These are phyloP conservation scores for Halcyon smyrnensis DNA, from an alignment of 2,797 vertebrate genomes.

Conservation along the genomic window DNA sequence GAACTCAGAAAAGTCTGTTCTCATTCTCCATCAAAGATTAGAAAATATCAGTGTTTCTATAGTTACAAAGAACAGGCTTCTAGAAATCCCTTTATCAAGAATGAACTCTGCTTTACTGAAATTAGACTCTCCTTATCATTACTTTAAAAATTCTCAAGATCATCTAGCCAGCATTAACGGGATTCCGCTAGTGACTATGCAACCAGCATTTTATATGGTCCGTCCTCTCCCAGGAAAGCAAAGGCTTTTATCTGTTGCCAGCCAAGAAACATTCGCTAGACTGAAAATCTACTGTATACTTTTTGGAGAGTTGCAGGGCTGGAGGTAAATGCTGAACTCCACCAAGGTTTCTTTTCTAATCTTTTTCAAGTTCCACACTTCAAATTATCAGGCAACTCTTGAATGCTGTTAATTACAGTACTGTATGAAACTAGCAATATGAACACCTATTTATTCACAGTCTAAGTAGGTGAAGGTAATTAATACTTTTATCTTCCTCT, in stretches of 20 bases:
- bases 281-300: neutral
- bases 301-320: neutral
- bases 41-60: slow-evolving; percentile 65
- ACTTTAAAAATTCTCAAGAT: slow-evolving; percentile 50
- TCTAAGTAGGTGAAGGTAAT: slow-evolving; percentile 1
- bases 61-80: slow-evolving; percentile 58
- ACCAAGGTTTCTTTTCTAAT: slow-evolving; percentile 29
- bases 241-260: slow-evolving; percentile 60
- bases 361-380: neutral
- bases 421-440: neutral
- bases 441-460: slow-evolving; percentile 15
- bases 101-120: slow-evolving; percentile 48
- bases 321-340: slow-evolving; percentile 14
- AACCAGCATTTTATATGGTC: neutral
- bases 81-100: slow-evolving; percentile 63
- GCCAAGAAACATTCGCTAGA: slow-evolving; percentile 34
- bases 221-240: slow-evolving; percentile 27
- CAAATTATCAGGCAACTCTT: neutral
- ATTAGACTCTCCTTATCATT: slow-evolving; percentile 55
- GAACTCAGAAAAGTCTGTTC: slow-evolving; percentile 64
- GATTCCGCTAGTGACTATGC: slow-evolving; percentile 1
- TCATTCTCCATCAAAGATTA: slow-evolving; percentile 74
- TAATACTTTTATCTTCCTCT: slow-evolving; percentile 44
- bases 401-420: slow-evolving; percentile 35
- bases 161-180: slow-evolving; percentile 38